Evolutionary conservation across 1,140 invertebrate genomes (phyloP), one percentile per base, ranked within the genome.

Genomic region (Vanessa atalanta): DNA sequence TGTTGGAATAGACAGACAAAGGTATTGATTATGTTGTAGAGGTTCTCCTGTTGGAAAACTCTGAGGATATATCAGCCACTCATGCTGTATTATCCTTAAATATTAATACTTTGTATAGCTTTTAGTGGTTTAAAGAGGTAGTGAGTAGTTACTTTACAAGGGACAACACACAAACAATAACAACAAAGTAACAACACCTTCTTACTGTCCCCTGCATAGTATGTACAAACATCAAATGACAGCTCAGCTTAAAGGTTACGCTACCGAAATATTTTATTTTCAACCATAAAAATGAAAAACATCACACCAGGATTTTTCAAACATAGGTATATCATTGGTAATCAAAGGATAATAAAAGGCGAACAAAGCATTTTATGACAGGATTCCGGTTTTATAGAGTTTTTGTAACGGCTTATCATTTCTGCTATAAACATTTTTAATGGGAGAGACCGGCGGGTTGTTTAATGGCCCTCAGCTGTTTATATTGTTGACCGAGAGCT

Each of bases 371-470:
- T 80, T 86, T 84, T 83, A 86, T 77, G 77, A 68, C 77, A 26
- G 72, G 75, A 79, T 72, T 79, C 79, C 73, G 73, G 70, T 77
- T 84, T 86, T 86, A 84, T 83, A 75, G 81, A 76, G 77, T 83
- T 84, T 84, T 83, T 80, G 77, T 78, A 81, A 72, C 77, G 79
- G 78, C 80, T 86, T 81, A 86, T 86, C 82, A 86, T 85, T 84
- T 84, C 81, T 70, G 72, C 68, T 77, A 79, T 85, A 84, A 87
- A 85, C 64, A 72, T 23, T 70, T 82, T 81, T 85, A 84, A 87
- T 84, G 75, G 50, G 47, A 65, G 63, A 47, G 23, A 47, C 47
- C 50, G 16, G 61, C 61, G 61, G 48, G 48, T 71, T 51, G 31
- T 71, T 71, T 71, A 63, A 71, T 71, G 37, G 61, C 61, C 60